Evolutionary conservation across 2,113 vertebrate species (phyloP), one percentile per base, ranked within the genome.

Genomic region (Boleophthalmus pectinirostris): DNA sequence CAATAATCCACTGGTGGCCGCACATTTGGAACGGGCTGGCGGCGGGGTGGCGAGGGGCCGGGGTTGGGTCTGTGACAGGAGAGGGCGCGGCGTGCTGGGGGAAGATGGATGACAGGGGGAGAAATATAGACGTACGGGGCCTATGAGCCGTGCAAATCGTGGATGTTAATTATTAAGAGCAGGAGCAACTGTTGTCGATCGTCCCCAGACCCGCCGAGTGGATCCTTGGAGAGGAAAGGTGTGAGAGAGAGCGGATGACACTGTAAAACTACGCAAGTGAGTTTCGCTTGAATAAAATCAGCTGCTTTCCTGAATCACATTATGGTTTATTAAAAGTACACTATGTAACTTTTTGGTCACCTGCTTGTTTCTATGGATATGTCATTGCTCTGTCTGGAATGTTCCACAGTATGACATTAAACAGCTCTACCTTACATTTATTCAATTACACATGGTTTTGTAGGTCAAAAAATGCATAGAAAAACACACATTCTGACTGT

Each of bases 1-100:
- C 80, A 88, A 92, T 92, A 90, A 93, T 93, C 92, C 84, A 88
- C 87, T 87, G 85, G 85, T 84, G 89, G 90, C 80, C 82, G 77
- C 58, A 66, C 75, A 67, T 88, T 91, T 85, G 83, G 81, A 88
- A 86, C 85, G 86, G 90, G 87, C 86, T 82, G 14, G 58, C 81
- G 88, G 66, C 70, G 47, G 71, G 65, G 70, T 75, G 80, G 79
- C 4, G 29, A 29, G 87, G 67, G 69, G 78, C 58, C 25, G 58
- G 25, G 58, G 58, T 61, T 61, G 63, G 54, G 51, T 71, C 73
- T 74, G 66, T 78, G 67, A 76, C 56, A 69, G 57, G 21, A 56
- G 25, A 23, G 24, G 51, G 35, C 35, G 60, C 65, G 23, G 64
- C 45, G 63, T 66, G 23, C 53, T 61, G 61, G 56, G 20, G 56